Base-by-base conservation (phyloP, 2,797 vertebrate species). In the Enteromius afrohamiltoni region DNA sequence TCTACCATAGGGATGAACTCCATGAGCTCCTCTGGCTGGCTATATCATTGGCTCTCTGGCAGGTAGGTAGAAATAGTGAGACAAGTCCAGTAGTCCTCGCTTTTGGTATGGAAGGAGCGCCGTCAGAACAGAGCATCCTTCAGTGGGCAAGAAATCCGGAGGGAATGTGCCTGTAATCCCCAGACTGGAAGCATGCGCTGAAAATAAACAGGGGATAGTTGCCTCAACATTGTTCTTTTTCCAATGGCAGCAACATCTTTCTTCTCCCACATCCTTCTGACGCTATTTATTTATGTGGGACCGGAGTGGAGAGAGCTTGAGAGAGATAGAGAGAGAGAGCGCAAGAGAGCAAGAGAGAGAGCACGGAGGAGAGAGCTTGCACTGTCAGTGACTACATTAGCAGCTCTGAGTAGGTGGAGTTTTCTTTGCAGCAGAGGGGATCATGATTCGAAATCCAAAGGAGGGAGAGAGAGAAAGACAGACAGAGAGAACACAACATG, bases 81-180 rank as follows among this genome's bases (percentile, higher is more conserved):
- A 89, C 88, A 88, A 86, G 89, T 90, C 85, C 88, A 88, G 89
- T 94, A 94, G 92, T 93, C 94, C 93, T 90, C 86, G 85, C 69
- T 40, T 75, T 69, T 85, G 68, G 81, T 74, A 84, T 70, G 58
- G 80, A 69, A 83, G 81, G 74, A 83, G 73, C 40, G 85, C 55
- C 58, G 77, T 74, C 77, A 91, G 91, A 92, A 77, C 83, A 89
- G 88, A 91, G 89, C 94, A 95, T 95, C 93, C 92, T 94, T 92
- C 87, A 88, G 89, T 78, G 83, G 62, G 37, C 83, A 77, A 73
- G 79, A 79, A 84, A 86, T 85, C 81, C 85, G 79, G 31, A 55
- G 68, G 77, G 71, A 74, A 83, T 45, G 82, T 75, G 73, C 40
- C 62, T 79, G 83, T 74, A 90, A 90, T 90, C 89, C 90, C 88